Percentiles rank a stretch among this genome's conserved stretches.
These are phyloP conservation scores for Clostera curtula DNA, from an alignment of 2,888 invertebrate genomes.

Conservation along the genomic window DNA sequence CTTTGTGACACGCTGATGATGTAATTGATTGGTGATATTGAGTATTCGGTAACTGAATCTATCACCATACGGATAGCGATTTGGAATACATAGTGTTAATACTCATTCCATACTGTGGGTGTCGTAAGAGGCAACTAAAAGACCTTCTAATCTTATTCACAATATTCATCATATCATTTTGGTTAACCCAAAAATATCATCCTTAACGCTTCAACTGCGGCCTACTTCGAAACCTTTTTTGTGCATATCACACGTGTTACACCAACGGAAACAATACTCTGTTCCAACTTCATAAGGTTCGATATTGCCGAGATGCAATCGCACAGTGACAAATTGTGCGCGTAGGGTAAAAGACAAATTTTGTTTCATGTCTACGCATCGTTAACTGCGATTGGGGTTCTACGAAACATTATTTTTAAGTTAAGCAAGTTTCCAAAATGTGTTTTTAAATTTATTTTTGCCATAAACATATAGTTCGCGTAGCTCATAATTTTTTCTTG, in stretches of 20 bases:
- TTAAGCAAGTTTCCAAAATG: too few species aligned
- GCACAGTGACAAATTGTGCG: slow-evolving; percentile 42
- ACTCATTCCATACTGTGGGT: too few species aligned
- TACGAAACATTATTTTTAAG: slow-evolving; percentile 7
- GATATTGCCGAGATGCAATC: slow-evolving; percentile 10
- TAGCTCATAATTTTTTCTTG: too few species aligned
- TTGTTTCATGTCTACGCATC: slow-evolving; percentile 45
- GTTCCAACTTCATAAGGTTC: slow-evolving; percentile 3
- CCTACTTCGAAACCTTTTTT: slow-evolving; percentile 13
- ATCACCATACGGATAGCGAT: too few species aligned
- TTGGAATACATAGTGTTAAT: too few species aligned
- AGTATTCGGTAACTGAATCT: too few species aligned
- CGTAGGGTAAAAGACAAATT: slow-evolving; percentile 48
- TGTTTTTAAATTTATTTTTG: too few species aligned
- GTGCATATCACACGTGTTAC: slow-evolving; percentile 7
- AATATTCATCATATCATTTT: slow-evolving; percentile 9
- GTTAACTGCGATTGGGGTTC: slow-evolving; percentile 38
- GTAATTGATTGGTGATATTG: too few species aligned
- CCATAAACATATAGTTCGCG: too few species aligned
- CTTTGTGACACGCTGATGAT: too few species aligned
- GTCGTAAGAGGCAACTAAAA: too few species aligned
- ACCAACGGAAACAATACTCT: slow-evolving; percentile 8
- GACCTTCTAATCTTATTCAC: too few species aligned
- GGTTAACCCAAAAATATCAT: slow-evolving; percentile 15
- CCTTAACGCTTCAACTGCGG: slow-evolving; percentile 18